Evolutionary conservation across 1,140 invertebrate genomes (phyloP), one percentile per base, ranked within the genome.

Genomic region (Eubasilissa regina): DNA sequence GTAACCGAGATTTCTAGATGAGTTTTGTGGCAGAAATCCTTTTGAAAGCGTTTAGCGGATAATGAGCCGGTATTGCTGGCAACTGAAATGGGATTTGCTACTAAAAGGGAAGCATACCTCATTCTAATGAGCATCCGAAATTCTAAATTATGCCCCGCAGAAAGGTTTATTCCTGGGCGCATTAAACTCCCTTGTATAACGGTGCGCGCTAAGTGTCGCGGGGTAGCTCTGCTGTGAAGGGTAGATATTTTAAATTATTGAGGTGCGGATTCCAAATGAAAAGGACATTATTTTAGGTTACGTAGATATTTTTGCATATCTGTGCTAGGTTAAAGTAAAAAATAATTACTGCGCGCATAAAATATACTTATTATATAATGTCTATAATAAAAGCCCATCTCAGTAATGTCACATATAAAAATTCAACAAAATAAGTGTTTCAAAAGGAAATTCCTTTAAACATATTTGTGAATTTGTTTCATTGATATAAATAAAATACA

Each of bases 21-120:
- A 70, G 62, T 77, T 77, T 77, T 70, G 76, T 12, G 76, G 60
- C 45, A 60, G 60, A 19, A 53, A 77, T 77, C 64, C 76, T 77
- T 77, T 77, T 70, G 62, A 77, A 77, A 77, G 76, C 76, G 76
- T 70, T 77, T 77, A 70, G 64, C 64, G 51, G 76, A 66, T 70
- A 70, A 77, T 77, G 76, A 77, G 64, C 25, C 43, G 56, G 53
- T 56, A 75, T 75, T 56, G 73, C 73, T 15, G 44, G 15, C 66
- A 70, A 70, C 66, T 70, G 66, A 70, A 70, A 70, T 70, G 66
- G 66, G 66, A 70, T 70, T 70, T 19, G 15, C 44, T 70, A 45
- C 66, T 51, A 70, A 70, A 70, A 70, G 66, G 70, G 25, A 74
- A 43, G 21, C n/a, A 12, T 55, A 74, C 70, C 48, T 74, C 48